Conservation (phyloP, 2,113 vertebrate species). For the Ophthalmolycus amberensis region DNA sequence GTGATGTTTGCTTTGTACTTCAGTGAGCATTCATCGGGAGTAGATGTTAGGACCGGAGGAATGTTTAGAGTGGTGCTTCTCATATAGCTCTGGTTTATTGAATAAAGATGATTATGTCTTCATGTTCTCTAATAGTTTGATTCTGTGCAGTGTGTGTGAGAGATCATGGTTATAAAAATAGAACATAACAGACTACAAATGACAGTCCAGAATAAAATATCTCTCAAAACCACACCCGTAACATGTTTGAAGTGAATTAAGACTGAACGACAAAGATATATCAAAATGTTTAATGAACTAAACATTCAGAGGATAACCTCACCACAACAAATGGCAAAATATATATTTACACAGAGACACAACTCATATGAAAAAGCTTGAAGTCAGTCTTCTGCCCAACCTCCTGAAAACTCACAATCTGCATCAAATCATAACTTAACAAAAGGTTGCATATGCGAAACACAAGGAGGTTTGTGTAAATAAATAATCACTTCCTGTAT, state of each 20-base stretch:
- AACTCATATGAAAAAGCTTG: conserved; percentile 15
- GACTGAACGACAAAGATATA: not conserved
- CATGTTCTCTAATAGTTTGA: not conserved
- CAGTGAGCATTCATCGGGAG: not conserved
- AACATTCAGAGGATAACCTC: conserved; percentile 43
- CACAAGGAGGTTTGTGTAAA: not conserved
- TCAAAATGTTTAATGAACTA: conserved; percentile 71
- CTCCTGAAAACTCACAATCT: conserved; percentile 12
- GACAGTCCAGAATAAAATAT: not conserved
- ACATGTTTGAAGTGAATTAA: not conserved
- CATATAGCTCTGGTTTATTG: not conserved
- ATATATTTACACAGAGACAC: conserved; percentile 64
- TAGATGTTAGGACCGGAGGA: not conserved
- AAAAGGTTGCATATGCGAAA: not conserved
- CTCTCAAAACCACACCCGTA: not conserved
- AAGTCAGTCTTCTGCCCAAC: not conserved
- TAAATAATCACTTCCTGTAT: not conserved
- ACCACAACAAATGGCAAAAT: conserved; percentile 50
- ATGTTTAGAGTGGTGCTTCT: not conserved
- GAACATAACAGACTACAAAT: not conserved
- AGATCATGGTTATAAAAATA: not conserved
- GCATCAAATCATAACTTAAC: conserved; percentile 32
- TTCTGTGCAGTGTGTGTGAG: not conserved
- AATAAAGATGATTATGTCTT: not conserved
- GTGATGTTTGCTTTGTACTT: not conserved